Evolutionary conservation across 2,113 vertebrate genomes (phyloP), one percentile per base, ranked within the genome.

Genomic region (Ornithorhynchus anatinus): DNA sequence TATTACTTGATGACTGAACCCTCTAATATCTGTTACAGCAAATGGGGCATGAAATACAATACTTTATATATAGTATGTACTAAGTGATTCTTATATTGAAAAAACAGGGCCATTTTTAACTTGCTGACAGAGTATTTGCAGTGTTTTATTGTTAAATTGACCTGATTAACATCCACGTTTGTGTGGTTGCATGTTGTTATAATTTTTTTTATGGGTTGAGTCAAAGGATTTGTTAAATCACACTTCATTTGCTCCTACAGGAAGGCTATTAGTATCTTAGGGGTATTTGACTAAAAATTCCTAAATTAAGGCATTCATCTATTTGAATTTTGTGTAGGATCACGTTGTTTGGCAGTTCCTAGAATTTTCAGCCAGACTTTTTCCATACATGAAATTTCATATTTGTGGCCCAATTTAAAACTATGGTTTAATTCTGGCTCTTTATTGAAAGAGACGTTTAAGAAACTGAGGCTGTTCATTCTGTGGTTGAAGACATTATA

Each of bases 31-130:
- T 88, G 90, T 90, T 85, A 84, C 84, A 84, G 84, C 43, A 91
- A 93, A 92, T 92, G 92, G 86, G 88, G 84, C 92, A 57, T 91
- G 89, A 91, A 90, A 91, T 89, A 62, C 39, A 84, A 72, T 86
- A 67, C 84, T 87, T 77, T 66, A 52, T 81, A 86, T 88, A 67
- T 47, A 53, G 87, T 87, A 51, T 85, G 51, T 76, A 69, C 81
- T 59, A 59, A 88, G 85, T 75, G 87, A 77, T 80, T 91, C 91
- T 89, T 84, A 50, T 58, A 72, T 86, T 76, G 87, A 81, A 84
- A 88, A 82, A 89, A 62, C 86, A 81, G 82, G 88, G 57, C 79
- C 77, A n/a, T 91, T 91, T 90, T 89, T 89, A 92, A 90, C 84
- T 81, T 86, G 75, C 86, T 89, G 90, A 86, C 86, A 87, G 58